Conservation (phyloP, 2,113 vertebrate species). For the Scomber colias region DNA sequence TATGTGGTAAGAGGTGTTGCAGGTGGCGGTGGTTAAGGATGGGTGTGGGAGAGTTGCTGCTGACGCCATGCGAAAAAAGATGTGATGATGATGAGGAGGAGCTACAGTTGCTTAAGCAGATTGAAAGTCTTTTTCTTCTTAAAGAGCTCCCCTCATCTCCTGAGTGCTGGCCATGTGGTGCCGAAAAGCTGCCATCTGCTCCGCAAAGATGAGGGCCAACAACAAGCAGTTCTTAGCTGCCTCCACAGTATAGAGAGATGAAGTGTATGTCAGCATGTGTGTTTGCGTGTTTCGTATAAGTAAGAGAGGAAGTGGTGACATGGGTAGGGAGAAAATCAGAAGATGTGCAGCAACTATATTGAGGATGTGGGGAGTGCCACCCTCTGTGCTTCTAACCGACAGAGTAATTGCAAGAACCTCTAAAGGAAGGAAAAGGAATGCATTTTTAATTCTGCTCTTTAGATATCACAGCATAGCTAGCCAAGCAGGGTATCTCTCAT, state of each 20-base stretch:
- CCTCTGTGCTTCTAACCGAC: slow-evolving; percentile 26
- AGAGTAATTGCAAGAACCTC: slow-evolving; percentile 63
- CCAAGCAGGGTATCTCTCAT: slow-evolving; percentile 62
- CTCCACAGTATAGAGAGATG: slow-evolving; percentile 40
- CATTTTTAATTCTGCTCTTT: slow-evolving; percentile 69
- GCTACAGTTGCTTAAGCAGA: slow-evolving; percentile 74
- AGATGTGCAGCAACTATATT: slow-evolving; percentile 14
- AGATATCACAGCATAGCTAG: slow-evolving; percentile 45
- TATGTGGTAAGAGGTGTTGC: slow-evolving; percentile 1
- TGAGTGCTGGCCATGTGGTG: slow-evolving; percentile 75
- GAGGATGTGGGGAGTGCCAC: slow-evolving; percentile 37
- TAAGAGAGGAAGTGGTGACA: slow-evolving; percentile 32
- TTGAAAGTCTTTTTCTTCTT: slow-evolving; percentile 81
- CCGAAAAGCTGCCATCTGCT: slow-evolving; percentile 81
- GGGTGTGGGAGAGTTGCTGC: slow-evolving; percentile 11
- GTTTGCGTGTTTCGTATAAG: slow-evolving; percentile 7
- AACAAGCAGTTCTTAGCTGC: slow-evolving; percentile 47
- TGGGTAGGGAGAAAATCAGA: slow-evolving; percentile 12
- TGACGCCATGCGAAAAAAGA: slow-evolving; percentile 27
- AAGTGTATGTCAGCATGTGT: slow-evolving; percentile 2
- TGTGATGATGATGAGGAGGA: slow-evolving; percentile 56
- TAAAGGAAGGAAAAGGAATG: slow-evolving; percentile 58
- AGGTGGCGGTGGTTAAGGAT: background rate
- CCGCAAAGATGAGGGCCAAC: slow-evolving; percentile 68
- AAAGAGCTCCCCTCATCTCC: slow-evolving; percentile 74